A percentile compares a stretch with the other conserved stretches of the same genome.
Conservation (phyloP, 2,888 invertebrate species). For the Melieria crassipennis region DNA sequence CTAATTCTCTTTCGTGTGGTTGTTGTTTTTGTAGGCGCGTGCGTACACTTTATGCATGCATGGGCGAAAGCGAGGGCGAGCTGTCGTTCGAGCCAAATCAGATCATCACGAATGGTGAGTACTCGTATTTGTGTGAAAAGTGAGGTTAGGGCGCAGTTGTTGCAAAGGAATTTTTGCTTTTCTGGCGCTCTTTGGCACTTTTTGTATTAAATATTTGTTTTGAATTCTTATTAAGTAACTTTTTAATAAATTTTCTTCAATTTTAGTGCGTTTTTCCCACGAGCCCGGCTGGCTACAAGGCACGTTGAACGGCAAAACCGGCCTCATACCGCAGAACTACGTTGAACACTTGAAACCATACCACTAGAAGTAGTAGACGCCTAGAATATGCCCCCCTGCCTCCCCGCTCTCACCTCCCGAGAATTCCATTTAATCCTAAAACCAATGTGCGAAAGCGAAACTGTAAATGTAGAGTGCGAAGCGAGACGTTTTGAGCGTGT, state of each 20-base stretch:
- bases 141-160: too few species aligned
- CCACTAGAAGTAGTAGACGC: slow-evolving; percentile 44
- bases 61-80: slow-evolving; percentile 96
- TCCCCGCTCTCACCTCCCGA: too few species aligned
- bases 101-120: slow-evolving; percentile 92
- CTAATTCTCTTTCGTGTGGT: slow-evolving; percentile 2
- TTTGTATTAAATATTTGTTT: not conserved
- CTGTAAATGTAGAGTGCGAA: too few species aligned
- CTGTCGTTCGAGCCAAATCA: slow-evolving; percentile 98
- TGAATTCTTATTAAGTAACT: not conserved
- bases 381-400: too few species aligned
- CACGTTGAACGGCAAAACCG: slow-evolving; percentile 88
- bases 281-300: slow-evolving; percentile 99
- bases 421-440: too few species aligned
- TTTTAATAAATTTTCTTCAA: not conserved
- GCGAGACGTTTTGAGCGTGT: too few species aligned
- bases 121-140: too few species aligned
- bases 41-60: slow-evolving; percentile 93
- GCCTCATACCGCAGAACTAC: slow-evolving; percentile 96
- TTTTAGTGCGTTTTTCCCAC: slow-evolving; percentile 82
- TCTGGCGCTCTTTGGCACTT: not conserved
- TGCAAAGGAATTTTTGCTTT: not conserved
- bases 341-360: slow-evolving; percentile 74
- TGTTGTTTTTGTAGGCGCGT: slow-evolving; percentile 73
- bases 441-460: too few species aligned